Evolutionary conservation across 92 coral and sea anemone genomes (phyloP).

Genomic region (Hydrozoanthus gracilis): DNA sequence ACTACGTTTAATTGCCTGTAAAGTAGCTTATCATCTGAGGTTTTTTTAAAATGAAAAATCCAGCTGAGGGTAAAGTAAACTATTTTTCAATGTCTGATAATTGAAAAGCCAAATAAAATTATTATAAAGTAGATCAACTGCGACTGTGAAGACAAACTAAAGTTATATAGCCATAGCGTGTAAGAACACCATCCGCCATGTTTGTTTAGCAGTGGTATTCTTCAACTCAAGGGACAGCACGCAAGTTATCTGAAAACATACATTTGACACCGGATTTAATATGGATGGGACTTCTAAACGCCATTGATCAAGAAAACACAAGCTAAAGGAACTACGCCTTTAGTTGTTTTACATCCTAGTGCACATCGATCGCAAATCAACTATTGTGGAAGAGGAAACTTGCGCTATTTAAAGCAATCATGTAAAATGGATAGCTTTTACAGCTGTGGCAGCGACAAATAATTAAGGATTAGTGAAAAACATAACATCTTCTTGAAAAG

Average conservation of each 20-base stretch:
- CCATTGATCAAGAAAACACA: too few relatives aligned
- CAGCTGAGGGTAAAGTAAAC: constrained; percentile 31
- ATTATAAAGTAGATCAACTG: not conserved
- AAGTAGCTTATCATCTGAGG: constrained; percentile 16
- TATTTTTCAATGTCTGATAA: not conserved
- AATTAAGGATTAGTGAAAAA: not conserved
- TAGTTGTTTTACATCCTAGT: too few relatives aligned
- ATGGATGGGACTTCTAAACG: too few relatives aligned
- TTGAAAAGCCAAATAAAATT: constrained; percentile 14
- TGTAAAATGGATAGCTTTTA: constrained; percentile 3
- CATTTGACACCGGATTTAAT: too few relatives aligned
- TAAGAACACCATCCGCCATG: not conserved
- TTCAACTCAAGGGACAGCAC: too few relatives aligned
- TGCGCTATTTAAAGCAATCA: not conserved
- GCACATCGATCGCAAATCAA: not conserved
- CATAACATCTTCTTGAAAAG: not conserved
- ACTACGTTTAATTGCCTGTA: constrained; percentile 15
- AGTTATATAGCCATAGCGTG: not conserved
- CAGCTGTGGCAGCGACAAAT: constrained; percentile 14
- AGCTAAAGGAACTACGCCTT: too few relatives aligned
- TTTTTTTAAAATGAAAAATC: constrained; percentile 2
- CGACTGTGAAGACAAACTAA: not conserved
- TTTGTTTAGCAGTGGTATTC: too few relatives aligned
- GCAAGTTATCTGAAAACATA: too few relatives aligned
- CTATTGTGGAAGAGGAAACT: not conserved